These are phyloP conservation scores for Eupithecia subumbrata DNA, from an alignment of 2,888 invertebrate species.

Conservation along the genomic window DNA sequence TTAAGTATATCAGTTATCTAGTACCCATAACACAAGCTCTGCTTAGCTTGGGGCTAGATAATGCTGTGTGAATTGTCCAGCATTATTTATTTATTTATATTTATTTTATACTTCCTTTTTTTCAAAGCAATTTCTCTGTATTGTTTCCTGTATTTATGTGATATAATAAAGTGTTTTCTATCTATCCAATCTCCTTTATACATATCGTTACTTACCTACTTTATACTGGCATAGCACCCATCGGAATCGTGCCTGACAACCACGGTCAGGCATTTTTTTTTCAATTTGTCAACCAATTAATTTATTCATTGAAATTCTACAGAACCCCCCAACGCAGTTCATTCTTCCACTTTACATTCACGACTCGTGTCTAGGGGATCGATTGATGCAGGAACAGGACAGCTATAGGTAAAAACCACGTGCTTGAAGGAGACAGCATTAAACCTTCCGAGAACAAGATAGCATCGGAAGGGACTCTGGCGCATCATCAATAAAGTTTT, in stretches of 20 bases:
- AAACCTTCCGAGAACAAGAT: conserved; percentile 80
- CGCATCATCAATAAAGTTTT: conserved; percentile 72
- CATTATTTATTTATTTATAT: no score
- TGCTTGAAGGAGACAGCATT: conserved; percentile 52
- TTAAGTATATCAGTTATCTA: no score
- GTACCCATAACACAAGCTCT: no score
- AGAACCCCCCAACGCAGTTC: conserved; percentile 46
- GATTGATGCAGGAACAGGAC: conserved; percentile 69
- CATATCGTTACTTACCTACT: no score
- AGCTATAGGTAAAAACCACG: conserved; percentile 33
- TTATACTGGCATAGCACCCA: neutral
- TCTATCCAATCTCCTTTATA: no score
- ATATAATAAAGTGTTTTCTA: no score
- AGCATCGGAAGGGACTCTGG: conserved; percentile 75
- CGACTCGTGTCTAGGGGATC: conserved; percentile 73
- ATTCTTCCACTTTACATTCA: conserved; percentile 54
- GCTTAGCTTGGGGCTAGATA: no score
- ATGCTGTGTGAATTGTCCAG: no score
- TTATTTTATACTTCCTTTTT: no score
- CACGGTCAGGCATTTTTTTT: neutral
- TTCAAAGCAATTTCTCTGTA: no score
- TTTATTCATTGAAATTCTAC: conserved; percentile 19
- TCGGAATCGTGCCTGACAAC: conserved; percentile 3
- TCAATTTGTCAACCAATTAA: conserved; percentile 6
- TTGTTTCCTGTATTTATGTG: no score